Base-by-base conservation (phyloP, 2,113 vertebrate genomes). In the Sciurus niger region DNA sequence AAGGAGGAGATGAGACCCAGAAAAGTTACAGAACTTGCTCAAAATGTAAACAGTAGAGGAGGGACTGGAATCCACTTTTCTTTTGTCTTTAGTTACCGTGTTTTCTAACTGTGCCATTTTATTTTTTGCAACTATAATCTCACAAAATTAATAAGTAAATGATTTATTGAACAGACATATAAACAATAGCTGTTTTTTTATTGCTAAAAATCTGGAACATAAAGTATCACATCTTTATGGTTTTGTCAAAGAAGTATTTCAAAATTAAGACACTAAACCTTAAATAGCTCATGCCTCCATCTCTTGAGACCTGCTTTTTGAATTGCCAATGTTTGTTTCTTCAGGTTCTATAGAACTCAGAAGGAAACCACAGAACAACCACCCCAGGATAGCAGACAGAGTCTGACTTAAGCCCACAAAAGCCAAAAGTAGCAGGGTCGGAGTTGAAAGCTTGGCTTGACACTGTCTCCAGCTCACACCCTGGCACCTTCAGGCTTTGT, bases 281-380 rank as follows among this genome's bases (percentile, higher is more conserved):
- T 77, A 87, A 92, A 55, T n/a, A 96, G 84, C 58, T 84, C 46
- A 48, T 4, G 53, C 90, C 51, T 73, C 63, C 4, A 32, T 90
- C 24, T 95, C 84, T 84, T 32, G 85, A 90, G 72, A 9, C 30
- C 80, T 32, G 34, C 48, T 96, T 85, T 87, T 48, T 94, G 60
- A 48, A 89, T 43, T 32, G 68, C 65, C 58, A 87, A 2, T 77
- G 86, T 97, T 96, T 98, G 80, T 78, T 94, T 92, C 89, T 97
- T 82, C 34, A 74, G 74, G 72, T 96, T 98, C 94, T 98, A 87
- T 72, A 90, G 89, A 97, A 96, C 79, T 98, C 25, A 51, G 96
- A 90, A 97, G 87, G 84, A 98, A 97, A 98, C 90, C 95, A 95
- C 97, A 97, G 68, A 76, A 34, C 58, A 58, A 80, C 96, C 93